phyloP scores from a whole-genome alignment of 2,888 invertebrate genomes.

The Ethmia dodecea region DNA sequence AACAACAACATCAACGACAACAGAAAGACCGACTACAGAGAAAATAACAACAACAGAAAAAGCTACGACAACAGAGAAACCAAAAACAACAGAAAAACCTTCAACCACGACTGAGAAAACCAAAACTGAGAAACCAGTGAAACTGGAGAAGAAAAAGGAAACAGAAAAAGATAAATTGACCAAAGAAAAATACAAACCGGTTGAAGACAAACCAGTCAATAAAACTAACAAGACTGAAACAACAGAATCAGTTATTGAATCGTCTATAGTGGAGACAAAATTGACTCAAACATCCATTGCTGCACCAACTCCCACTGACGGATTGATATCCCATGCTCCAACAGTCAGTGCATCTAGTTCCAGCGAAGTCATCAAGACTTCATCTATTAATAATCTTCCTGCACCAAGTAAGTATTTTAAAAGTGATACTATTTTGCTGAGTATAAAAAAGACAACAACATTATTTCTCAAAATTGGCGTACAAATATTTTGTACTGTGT shows the following conservation, averaged over 20 bases:
- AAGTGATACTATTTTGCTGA: no score
- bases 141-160: conserved; percentile 60
- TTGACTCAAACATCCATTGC: conserved; percentile 27
- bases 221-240: conserved; percentile 39
- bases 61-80: conserved; percentile 23
- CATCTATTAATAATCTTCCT: conserved; percentile 52
- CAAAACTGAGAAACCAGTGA: conserved; percentile 29
- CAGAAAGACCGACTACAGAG: conserved; percentile 32
- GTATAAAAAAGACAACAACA: no score
- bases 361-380: conserved; percentile 31
- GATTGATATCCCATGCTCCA: conserved; percentile 37
- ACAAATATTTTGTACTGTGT: no score
- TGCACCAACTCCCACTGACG: conserved; percentile 56
- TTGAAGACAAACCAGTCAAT: conserved; percentile 16
- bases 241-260: conserved; percentile 44
- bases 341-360: conserved; percentile 24
- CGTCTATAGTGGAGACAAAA: conserved; percentile 43
- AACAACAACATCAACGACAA: conserved; percentile 30
- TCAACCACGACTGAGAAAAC: conserved; percentile 23
- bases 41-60: conserved; percentile 22
- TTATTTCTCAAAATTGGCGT: no score
- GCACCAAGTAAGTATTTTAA: conserved; percentile 44
- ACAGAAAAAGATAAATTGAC: conserved; percentile 47
- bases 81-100: conserved; percentile 25
- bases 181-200: conserved; percentile 32